Evolutionary conservation across 1,140 invertebrate species (phyloP), one percentile per base, ranked within the genome.

Genomic region (Microplitis demolitor): DNA sequence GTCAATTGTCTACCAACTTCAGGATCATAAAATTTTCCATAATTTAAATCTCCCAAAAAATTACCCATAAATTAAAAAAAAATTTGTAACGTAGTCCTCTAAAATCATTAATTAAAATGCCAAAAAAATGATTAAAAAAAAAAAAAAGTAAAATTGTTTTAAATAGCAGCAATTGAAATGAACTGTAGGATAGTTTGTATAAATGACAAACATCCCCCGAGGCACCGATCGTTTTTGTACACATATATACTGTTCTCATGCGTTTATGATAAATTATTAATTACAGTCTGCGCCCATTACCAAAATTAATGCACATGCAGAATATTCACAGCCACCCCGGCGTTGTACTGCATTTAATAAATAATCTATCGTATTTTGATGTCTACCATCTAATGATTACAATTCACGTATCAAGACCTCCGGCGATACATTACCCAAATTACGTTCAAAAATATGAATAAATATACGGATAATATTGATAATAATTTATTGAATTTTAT

Each of bases 221-320:
- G 14, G 35, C 75, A 78, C 76, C 71, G 77, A 79, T 78, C 78
- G 76, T 79, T 79, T 80, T 82, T 70, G 75, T 80, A 77, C 72
- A 71, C 73, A 75, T 72, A 75, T 78, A 78, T 72, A 73, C 75
- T 74, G 75, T 45, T 45, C 39, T 45, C 39, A 45, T 45, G 39
- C 39, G 39, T 45, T 45, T 45, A 75, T 69, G 80, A 82, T 81
- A 78, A 82, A 83, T 83, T 82, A 83, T 82, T 81, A 82, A 82
- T 79, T 80, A 82, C 76, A 70, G 54, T 70, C 53, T 56, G 71
- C 75, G 74, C 80, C 39, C 77, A 83, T 83, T 82, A 82, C 77
- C 34, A 75, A 79, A 79, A 83, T 83, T 82, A 82, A 82, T 82
- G 74, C 75, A 63, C 70, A 35, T 54, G 24, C 13, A 39, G 13